Evolutionary conservation across 2,888 invertebrate genomes (phyloP).

Genomic region (Ypsolopha sequella): DNA sequence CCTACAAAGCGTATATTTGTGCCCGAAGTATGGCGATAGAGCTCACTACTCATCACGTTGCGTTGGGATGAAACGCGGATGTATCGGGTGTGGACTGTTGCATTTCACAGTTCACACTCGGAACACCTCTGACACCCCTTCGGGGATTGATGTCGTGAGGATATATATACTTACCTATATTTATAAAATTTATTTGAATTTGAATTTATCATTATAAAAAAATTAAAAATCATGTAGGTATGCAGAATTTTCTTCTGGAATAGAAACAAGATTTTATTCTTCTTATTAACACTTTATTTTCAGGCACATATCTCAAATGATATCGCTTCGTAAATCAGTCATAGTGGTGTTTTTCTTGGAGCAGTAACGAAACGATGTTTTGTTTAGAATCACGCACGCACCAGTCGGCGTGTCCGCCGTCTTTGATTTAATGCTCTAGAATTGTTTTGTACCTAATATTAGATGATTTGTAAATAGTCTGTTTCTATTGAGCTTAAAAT

Average conservation of each 20-base stretch:
- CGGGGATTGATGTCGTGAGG: too few relatives aligned
- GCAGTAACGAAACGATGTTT: slow-evolving; percentile 44
- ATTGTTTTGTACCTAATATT: slow-evolving; percentile 25
- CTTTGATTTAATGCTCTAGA: slow-evolving; percentile 55
- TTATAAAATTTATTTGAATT: too few relatives aligned
- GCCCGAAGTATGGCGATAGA: too few relatives aligned
- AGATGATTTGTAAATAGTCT: slow-evolving; percentile 2
- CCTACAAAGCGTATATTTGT: too few relatives aligned
- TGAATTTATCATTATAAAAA: slow-evolving; percentile 2
- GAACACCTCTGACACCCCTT: too few relatives aligned
- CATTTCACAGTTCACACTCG: too few relatives aligned
- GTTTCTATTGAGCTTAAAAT: neutral
- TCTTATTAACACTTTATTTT: slow-evolving; percentile 23
- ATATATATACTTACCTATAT: too few relatives aligned
- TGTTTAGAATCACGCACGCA: slow-evolving; percentile 68
- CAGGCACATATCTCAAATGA: slow-evolving; percentile 60
- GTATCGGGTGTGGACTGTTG: too few relatives aligned
- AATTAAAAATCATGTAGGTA: neutral
- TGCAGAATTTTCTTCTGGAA: too few relatives aligned
- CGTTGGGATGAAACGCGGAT: too few relatives aligned
- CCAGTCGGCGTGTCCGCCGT: slow-evolving; percentile 45
- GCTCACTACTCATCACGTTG: too few relatives aligned
- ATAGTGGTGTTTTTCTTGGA: slow-evolving; percentile 63
- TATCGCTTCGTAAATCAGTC: slow-evolving; percentile 67
- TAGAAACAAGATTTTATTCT: neutral